Conservation (phyloP, 2,888 invertebrate genomes). For the Epsilonema sp. region DNA sequence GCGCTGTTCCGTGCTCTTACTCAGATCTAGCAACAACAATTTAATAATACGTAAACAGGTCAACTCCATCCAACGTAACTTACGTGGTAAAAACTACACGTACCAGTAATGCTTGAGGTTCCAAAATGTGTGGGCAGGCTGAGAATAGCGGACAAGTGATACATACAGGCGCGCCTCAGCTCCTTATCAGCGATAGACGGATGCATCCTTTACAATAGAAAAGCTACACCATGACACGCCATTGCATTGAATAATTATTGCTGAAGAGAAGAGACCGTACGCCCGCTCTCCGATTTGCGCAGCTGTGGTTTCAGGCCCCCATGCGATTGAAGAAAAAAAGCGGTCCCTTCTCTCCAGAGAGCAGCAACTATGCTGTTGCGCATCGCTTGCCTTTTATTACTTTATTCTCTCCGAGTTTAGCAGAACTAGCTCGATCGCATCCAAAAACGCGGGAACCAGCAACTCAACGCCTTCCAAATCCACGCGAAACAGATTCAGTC, state of each 20-base stretch:
- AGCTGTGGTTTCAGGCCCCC: no score
- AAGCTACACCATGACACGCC: no score
- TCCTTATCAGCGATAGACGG: conserved; percentile 30
- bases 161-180: conserved; percentile 70
- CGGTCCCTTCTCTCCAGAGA: no score
- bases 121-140: conserved; percentile 80
- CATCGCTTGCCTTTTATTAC: no score
- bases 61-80: conserved; percentile 22
- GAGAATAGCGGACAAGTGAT: conserved; percentile 68
- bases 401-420: conserved; percentile 43
- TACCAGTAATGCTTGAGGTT: conserved; percentile 33
- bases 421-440: conserved; percentile 70
- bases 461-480: conserved; percentile 81
- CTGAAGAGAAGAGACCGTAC: no score
- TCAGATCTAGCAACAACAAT: background rate
- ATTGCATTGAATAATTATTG: no score
- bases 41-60: background rate
- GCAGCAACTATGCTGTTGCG: no score
- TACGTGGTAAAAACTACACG: no score
- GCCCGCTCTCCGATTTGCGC: no score
- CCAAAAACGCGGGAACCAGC: conserved; percentile 66
- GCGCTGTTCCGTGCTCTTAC: background rate
- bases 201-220: conserved; percentile 21
- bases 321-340: no score
- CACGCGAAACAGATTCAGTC: conserved; percentile 53